Conservation (phyloP, 1,140 invertebrate genomes). For the Drosophila funebris region DNA sequence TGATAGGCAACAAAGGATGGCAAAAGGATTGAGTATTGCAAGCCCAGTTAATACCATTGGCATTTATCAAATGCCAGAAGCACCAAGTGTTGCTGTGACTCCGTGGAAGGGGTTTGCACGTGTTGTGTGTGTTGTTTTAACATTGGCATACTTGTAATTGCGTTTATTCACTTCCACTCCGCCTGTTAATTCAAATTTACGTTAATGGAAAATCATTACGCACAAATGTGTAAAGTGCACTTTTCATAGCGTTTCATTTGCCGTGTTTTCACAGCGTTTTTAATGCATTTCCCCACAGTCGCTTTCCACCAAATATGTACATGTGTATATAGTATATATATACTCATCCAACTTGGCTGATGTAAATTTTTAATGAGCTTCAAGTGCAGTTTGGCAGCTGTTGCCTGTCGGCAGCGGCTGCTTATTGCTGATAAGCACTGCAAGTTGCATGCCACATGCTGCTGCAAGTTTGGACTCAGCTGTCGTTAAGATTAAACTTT, state of each 20-base stretch:
- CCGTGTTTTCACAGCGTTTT: conserved; percentile 50
- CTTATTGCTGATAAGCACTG: conserved; percentile 46
- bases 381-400: conserved; percentile 51
- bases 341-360: conserved; percentile 51
- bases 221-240: conserved; percentile 81
- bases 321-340: too few species aligned
- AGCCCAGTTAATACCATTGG: conserved; percentile 65
- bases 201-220: conserved; percentile 83
- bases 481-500: conserved; percentile 12
- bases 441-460: conserved; percentile 22
- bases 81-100: not conserved
- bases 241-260: conserved; percentile 47
- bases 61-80: conserved; percentile 69
- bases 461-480: not conserved
- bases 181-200: conserved; percentile 82
- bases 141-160: conserved; percentile 67
- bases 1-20: conserved; percentile 26
- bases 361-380: conserved; percentile 67
- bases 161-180: conserved; percentile 50
- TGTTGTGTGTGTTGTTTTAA: conserved; percentile 40
- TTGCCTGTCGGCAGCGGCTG: conserved; percentile 21
- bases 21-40: conserved; percentile 35
- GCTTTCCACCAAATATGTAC: conserved; percentile 18
- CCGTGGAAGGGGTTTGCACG: not conserved
- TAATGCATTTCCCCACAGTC: conserved; percentile 67